Base-by-base conservation (phyloP, 2,888 invertebrate genomes). In the Thymelicus lineola region DNA sequence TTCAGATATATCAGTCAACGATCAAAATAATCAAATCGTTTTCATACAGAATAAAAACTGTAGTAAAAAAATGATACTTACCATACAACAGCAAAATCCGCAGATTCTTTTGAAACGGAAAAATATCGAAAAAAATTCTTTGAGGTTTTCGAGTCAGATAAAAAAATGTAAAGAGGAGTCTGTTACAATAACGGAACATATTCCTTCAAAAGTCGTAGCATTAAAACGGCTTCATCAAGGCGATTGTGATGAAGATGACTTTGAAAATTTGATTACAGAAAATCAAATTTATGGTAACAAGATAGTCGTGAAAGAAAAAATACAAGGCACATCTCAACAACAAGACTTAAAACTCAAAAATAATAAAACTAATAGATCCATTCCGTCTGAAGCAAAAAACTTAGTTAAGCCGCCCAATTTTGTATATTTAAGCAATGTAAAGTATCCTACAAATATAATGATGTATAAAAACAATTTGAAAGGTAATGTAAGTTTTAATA, bases 241-340 rank as follows among this genome's bases (percentile, higher is more conserved):
- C 65, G 90, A 91, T 76, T 89, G 88, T 74, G 94, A 94, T 76
- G 93, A 94, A 79, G 92, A 94, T 71, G 94, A 94, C 80, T 94
- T 94, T 78, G 94, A 94, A 77, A 94, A 94, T 82, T 85, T 94
- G 76, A 94, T 94, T 58, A 94, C 94, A 36, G 94, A 94, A 81
- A 94, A 94, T 83, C 94, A 94, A 85, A 94, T 94, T 73, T 94
- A 94, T 78, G 94, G 94, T 75, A 93, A 94, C 76, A 94, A 94
- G 85, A 94, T 94, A 86, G 93, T 94, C 85, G 93, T 94, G 85
- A 94, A 94, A 89, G 93, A 94, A 88, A 94, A 94, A 78, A 87
- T 88, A 68, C 91, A 90, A 80, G 86, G 88, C 38, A 89, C 85
- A 12, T 82, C 80, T 67, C 91, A 92, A 78, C 91, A 93, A 73